Conservation (phyloP, 2,888 invertebrate genomes). For the Myathropa florea region DNA sequence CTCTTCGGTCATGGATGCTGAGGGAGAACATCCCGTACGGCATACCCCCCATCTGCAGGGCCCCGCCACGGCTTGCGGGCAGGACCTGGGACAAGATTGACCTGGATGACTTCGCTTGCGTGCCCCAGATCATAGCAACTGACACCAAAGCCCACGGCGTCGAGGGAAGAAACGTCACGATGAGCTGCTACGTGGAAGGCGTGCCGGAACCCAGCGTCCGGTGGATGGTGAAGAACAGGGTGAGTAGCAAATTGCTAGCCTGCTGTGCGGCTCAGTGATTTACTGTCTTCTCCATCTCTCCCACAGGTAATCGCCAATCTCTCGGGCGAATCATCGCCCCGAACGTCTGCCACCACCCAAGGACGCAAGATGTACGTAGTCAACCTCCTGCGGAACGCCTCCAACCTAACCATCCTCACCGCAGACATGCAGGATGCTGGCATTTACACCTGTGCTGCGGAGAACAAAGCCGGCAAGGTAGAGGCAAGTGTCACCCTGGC, state of each 20-base stretch:
- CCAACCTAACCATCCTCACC: conserved; percentile 87
- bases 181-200: conserved; percentile 87
- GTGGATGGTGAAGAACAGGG: conserved; percentile 87
- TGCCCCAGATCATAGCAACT: conserved; percentile 85
- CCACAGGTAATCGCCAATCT: conserved; percentile 83
- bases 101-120: conserved; percentile 90
- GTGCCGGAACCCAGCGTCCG: conserved; percentile 87
- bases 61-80: conserved; percentile 84
- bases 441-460: conserved; percentile 88
- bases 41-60: conserved; percentile 86
- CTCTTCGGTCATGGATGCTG: conserved; percentile 90
- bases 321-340: conserved; percentile 78
- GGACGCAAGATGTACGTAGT: conserved; percentile 85
- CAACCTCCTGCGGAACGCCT: conserved; percentile 85
- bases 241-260: conserved; percentile 73
- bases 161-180: conserved; percentile 88
- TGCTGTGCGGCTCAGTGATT: not conserved
- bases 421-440: conserved; percentile 89
- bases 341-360: conserved; percentile 80
- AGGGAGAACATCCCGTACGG: conserved; percentile 88
- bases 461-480: conserved; percentile 90
- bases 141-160: conserved; percentile 84
- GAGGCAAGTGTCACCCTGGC: conserved; percentile 88
- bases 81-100: conserved; percentile 89
- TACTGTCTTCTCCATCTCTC: not conserved